These are phyloP conservation scores for Borostomias antarcticus DNA, from an alignment of 2,797 vertebrate genomes.

Conservation along the genomic window DNA sequence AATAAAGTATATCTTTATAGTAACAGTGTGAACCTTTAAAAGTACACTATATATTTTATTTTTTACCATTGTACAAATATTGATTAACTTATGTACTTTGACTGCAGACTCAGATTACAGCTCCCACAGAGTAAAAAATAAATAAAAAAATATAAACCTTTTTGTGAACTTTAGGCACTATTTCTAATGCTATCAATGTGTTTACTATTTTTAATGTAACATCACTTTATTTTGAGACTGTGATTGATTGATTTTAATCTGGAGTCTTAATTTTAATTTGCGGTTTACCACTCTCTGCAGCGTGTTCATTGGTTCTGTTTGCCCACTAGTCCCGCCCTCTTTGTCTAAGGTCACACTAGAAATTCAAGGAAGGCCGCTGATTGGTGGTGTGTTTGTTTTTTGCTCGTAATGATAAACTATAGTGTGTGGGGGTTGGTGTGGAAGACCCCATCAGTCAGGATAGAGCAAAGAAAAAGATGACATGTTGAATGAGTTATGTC, in stretches of 20 bases:
- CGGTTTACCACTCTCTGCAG: conserved; percentile 49
- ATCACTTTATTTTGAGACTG: conserved; percentile 48
- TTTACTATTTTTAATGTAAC: conserved; percentile 73
- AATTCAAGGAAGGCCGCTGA: conserved; percentile 63
- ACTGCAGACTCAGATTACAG: conserved; percentile 71
- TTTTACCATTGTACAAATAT: conserved; percentile 85
- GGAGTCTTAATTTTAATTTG: conserved; percentile 57
- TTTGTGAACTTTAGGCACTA: conserved; percentile 72
- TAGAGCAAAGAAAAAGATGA: conserved; percentile 74
- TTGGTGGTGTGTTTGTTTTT: conserved; percentile 67
- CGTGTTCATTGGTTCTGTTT: conserved; percentile 60
- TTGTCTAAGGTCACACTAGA: conserved; percentile 42
- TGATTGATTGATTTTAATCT: conserved; percentile 57
- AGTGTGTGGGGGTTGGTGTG: conserved; percentile 66
- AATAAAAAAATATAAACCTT: conserved; percentile 50
- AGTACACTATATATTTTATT: conserved; percentile 79
- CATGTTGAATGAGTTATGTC: conserved; percentile 82
- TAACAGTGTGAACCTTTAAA: conserved; percentile 78
- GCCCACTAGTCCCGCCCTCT: conserved; percentile 43
- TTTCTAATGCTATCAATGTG: conserved; percentile 79
- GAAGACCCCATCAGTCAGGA: conserved; percentile 62
- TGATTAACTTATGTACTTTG: conserved; percentile 83
- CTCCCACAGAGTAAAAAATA: conserved; percentile 60
- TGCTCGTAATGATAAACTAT: conserved; percentile 58
- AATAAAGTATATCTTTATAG: conserved; percentile 82